These are phyloP conservation scores for Enteromius paludinosus DNA, from an alignment of 2,797 vertebrate species.

Conservation along the genomic window DNA sequence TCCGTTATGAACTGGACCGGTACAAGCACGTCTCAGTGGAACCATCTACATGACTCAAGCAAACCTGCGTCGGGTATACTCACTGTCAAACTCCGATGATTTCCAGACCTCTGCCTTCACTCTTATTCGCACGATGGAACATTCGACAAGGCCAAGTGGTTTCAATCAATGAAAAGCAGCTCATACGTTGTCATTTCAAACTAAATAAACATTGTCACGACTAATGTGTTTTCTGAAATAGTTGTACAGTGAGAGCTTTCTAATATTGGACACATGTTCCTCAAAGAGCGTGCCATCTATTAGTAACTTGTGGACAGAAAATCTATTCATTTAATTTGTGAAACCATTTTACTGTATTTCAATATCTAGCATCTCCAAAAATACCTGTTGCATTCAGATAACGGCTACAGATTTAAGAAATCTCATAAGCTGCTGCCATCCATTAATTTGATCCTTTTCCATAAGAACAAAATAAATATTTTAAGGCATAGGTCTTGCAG, in stretches of 20 bases:
- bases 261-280: not conserved
- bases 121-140: not conserved
- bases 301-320: not conserved
- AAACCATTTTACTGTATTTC: not conserved
- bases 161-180: constrained; percentile 21
- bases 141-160: not conserved
- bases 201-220: constrained; percentile 14
- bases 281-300: not conserved
- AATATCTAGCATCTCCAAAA: not conserved
- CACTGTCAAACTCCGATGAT: constrained; percentile 74
- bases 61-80: constrained; percentile 61
- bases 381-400: not conserved
- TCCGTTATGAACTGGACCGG: constrained; percentile 76
- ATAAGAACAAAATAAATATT: constrained; percentile 3
- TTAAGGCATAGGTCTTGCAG: constrained; percentile 48
- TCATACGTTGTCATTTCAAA: not conserved
- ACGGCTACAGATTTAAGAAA: not conserved
- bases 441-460: not conserved
- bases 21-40: constrained; percentile 68
- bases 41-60: constrained; percentile 52
- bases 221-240: constrained; percentile 12
- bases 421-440: not conserved
- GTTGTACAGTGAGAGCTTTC: not conserved
- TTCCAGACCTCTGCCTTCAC: not conserved
- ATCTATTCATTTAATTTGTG: not conserved